Evolutionary conservation across 2,113 vertebrate species (phyloP), one percentile per base, ranked within the genome.

Genomic region (Irena cyanogastra): DNA sequence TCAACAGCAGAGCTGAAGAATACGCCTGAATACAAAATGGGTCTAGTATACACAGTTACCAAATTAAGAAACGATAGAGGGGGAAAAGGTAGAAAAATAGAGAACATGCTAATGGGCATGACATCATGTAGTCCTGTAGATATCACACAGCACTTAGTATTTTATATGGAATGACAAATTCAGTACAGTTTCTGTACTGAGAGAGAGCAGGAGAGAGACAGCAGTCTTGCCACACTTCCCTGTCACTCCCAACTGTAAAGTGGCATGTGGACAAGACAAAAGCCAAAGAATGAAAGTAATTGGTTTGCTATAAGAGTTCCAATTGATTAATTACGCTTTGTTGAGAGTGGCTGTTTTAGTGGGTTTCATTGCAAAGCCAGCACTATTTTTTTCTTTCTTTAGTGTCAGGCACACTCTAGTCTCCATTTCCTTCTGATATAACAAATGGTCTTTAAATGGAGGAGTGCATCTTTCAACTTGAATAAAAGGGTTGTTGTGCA

Each of bases 371-470:
- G 57, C 72, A 69, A 42, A 90, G 69, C 22, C 56, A 81, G 59
- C n/a, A 15, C 65, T 44, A 16, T 4, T 75, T 94, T 90, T 95
- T 93, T 83, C 71, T 86, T 90, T 90, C 76, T 90, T 63, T 75
- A 57, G 24, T 60, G 44, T 93, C 69, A 86, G 72, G 41, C 80
- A 75, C 63, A 27, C 61, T 80, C 35, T 47, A 93, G 77, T 90
- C 90, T 97, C 87, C 90, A 95, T 97, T 98, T 96, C 88, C 91
- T 97, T 97, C 83, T 92, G 90, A 90, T 91, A 75, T 3, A 74
- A 72, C 60, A 89, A 89, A 49, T 66, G 39, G 47, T 86, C 22
- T 95, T 92, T 95, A 97, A 88, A 96, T 92, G 97, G 94, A 93
- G 20, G 33, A 96, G 79, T 95, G 95, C 89, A 91, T 97, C 89